Conservation (phyloP, 2,888 invertebrate species). For the Seladonia tumulorum region DNA sequence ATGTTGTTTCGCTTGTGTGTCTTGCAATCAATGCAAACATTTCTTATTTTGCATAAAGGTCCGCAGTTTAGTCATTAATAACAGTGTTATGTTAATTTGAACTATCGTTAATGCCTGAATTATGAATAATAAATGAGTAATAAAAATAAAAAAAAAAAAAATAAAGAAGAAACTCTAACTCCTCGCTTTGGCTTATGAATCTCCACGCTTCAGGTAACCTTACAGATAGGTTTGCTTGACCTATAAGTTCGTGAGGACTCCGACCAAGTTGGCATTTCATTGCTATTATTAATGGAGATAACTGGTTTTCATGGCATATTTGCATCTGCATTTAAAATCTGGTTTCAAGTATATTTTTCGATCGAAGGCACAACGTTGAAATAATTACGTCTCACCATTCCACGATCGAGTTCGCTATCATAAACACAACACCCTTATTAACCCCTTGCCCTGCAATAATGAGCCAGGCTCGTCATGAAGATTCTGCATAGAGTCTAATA, state of each 20-base stretch:
- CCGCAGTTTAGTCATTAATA: not conserved
- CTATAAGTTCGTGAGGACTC: not conserved
- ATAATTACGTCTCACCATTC: not conserved
- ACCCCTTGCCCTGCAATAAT: too few species aligned
- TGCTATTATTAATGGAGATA: not conserved
- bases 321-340: not conserved
- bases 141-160: not conserved
- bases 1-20: too few species aligned
- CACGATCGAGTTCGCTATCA: not conserved
- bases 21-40: too few species aligned
- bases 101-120: not conserved
- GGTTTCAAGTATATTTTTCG: not conserved
- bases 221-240: not conserved
- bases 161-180: too few species aligned
- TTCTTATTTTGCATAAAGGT: too few species aligned
- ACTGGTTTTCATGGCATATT: not conserved
- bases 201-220: not conserved
- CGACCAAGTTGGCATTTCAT: not conserved
- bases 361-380: not conserved
- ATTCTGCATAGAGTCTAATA: too few species aligned
- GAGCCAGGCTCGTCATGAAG: too few species aligned
- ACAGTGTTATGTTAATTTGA: not conserved
- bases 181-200: not conserved
- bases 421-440: not conserved
- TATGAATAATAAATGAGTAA: not conserved